Evolutionary conservation across 1,140 invertebrate species (phyloP), one percentile per base, ranked within the genome.

Genomic region (Bombus pascuorum): DNA sequence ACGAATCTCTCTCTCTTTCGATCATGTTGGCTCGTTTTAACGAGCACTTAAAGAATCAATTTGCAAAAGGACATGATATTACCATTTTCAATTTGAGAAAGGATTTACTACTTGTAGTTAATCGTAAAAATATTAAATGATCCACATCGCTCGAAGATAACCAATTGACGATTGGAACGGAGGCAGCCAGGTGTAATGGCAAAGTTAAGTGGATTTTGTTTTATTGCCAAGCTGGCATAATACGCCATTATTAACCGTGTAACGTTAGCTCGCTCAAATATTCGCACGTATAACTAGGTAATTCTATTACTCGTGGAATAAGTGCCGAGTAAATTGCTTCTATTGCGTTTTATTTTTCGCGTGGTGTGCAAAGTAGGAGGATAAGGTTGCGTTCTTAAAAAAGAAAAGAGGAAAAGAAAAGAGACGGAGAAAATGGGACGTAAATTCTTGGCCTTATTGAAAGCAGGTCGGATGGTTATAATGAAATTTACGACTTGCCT

Each of bases 271-370:
- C 80, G 53, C 53, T 39, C 68, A n/a, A 59, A 59, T 57, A 39
- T 81, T 44, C 70, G 10, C 53, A n/a, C 70, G 9, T 74, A 65
- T 65, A 66, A 25, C 72, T 65, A 34, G 53, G 42, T 53, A 66
- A 82, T 82, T 74, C 32, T n/a, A 82, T 82, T 82, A 75, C n/a
- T 2, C 22, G 71, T 12, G 39, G 22, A 75, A 75, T 75, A 44
- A 34, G 53, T 25, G 39, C 18, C 10, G 42, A 57, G 28, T 53
- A 66, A 65, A 76, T 44, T 32, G 72, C 28, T 32, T 37, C 32
- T 8, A 22, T 59, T 42, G 10, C 28, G 22, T n/a, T 47, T 39
- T 32, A 72, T 73, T 73, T 32, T 73, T 32, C 15, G 15, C 15
- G 28, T 1, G 28, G 28, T 13, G 42, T 39, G 71, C 70, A 2